phyloP scores from a whole-genome alignment of 2,113 vertebrate species.

The Quiscalus mexicanus region DNA sequence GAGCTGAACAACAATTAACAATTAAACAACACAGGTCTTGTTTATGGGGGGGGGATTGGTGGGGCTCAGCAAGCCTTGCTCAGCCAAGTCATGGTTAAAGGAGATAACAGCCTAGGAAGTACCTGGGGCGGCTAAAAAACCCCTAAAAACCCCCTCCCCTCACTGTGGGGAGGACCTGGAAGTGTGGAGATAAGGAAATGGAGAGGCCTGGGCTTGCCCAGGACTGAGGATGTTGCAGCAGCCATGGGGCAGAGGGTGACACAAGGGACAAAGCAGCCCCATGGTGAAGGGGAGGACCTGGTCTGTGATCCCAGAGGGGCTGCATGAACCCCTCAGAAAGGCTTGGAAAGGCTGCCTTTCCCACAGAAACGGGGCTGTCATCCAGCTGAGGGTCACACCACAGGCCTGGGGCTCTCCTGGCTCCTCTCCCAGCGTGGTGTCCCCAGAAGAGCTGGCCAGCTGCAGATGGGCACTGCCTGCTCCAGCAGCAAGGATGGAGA shows the following conservation, averaged over 20 bases:
- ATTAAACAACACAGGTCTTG: background rate
- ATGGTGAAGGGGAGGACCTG: background rate
- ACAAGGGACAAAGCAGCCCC: background rate
- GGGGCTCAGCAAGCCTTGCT: background rate
- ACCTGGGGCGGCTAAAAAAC: background rate
- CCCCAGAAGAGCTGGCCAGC: background rate
- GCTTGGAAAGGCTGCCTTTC: background rate
- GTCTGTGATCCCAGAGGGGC: accelerated
- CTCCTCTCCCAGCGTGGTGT: accelerated
- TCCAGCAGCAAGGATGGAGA: background rate
- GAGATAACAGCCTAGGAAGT: background rate
- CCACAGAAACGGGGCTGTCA: background rate
- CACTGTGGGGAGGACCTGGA: background rate
- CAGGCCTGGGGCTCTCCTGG: background rate
- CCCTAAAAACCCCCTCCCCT: background rate
- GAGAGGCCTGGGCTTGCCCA: background rate
- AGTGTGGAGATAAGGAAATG: background rate
- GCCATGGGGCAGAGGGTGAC: accelerated
- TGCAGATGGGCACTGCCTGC: background rate
- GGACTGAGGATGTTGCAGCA: background rate
- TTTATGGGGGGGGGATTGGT: background rate
- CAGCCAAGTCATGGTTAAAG: background rate
- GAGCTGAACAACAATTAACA: background rate
- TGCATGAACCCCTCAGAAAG: background rate
- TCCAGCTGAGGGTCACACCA: background rate